Base-by-base conservation (phyloP, 2,113 vertebrate genomes). In the Amazona guildingii region DNA sequence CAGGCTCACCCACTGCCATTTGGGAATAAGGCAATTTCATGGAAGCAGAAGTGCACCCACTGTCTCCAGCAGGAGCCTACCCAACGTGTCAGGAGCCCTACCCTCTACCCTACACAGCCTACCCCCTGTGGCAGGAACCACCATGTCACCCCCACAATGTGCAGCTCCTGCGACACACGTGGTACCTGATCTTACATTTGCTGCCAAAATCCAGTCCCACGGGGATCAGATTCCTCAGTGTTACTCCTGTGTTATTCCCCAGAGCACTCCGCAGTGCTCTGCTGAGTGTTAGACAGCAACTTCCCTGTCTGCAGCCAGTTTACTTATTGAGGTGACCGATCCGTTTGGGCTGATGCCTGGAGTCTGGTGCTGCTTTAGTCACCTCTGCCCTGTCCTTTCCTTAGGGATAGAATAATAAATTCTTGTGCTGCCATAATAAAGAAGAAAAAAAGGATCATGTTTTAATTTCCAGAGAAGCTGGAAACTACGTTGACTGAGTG, bases 301-400 rank as follows among this genome's bases (percentile, higher is more conserved):
- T 44, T 52, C 61, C 62, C 74, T 85, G 93, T 94, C 91, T 96
- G 84, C 91, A 92, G 69, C 14, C 2, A 3, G 52, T 82, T 95
- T 91, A 83, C 92, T 94, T 92, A 48, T 3, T 8, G 82, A 63
- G 92, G 64, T 0, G 4, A 31, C 64, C 0, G 4, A 52, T 61
- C 69, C 0, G 2, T 33, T 80, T 48, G 76, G 83, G 83, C 76
- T 35, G 70, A 69, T 4, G 7, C 74, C 72, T 35, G 43, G 28
- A 61, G 61, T n/a, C 49, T 83, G 51, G 29, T 37, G 75, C 67
- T 12, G 49, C 37, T 55, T 41, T 17, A n/a, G 52, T 37, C 79
- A 73, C 70, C 77, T n/a, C 94, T 91, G 83, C 75, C 68, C 43
- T 74, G 83, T 44, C 62, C 78, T 51, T 87, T 55, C 73, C 61